Conservation (phyloP, 2,797 vertebrate species). For the Fundulus diaphanus region DNA sequence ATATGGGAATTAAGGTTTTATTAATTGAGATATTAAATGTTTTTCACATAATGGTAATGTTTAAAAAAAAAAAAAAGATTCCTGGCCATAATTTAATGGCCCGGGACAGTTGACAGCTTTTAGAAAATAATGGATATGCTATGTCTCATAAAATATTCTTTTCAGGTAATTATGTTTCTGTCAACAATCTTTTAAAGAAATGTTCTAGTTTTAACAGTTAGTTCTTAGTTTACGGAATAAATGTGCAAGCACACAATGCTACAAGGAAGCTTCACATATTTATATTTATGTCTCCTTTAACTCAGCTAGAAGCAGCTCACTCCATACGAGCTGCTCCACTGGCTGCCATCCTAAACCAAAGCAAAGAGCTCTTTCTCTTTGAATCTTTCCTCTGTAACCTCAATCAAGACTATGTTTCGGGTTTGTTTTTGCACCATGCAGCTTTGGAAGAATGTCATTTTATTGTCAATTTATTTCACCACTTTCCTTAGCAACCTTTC, state of each 20-base stretch:
- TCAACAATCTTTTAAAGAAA: neutral
- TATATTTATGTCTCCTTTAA: constrained; percentile 59
- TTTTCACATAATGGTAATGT: too few species aligned
- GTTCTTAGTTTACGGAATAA: constrained; percentile 15
- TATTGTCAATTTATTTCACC: constrained; percentile 45
- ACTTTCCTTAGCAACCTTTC: constrained; percentile 28
- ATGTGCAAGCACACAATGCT: constrained; percentile 41
- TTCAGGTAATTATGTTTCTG: neutral
- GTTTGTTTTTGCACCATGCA: constrained; percentile 37
- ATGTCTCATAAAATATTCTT: neutral
- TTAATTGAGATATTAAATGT: too few species aligned
- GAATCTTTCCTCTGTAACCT: constrained; percentile 31
- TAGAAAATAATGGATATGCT: too few species aligned
- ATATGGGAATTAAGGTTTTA: too few species aligned
- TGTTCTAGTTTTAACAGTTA: neutral
- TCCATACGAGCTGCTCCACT: constrained; percentile 70
- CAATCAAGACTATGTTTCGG: constrained; percentile 64
- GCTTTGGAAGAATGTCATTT: constrained; percentile 60
- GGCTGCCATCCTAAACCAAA: constrained; percentile 66
- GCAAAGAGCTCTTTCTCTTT: constrained; percentile 47
- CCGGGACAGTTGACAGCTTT: too few species aligned
- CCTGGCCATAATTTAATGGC: too few species aligned
- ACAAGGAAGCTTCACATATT: constrained; percentile 37
- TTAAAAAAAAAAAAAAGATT: too few species aligned
- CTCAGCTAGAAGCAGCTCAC: constrained; percentile 74